A percentile compares a stretch with the other conserved stretches of the same genome.
These are phyloP conservation scores for Myripristis murdjan DNA, from an alignment of 2,797 vertebrate genomes.

Conservation along the genomic window DNA sequence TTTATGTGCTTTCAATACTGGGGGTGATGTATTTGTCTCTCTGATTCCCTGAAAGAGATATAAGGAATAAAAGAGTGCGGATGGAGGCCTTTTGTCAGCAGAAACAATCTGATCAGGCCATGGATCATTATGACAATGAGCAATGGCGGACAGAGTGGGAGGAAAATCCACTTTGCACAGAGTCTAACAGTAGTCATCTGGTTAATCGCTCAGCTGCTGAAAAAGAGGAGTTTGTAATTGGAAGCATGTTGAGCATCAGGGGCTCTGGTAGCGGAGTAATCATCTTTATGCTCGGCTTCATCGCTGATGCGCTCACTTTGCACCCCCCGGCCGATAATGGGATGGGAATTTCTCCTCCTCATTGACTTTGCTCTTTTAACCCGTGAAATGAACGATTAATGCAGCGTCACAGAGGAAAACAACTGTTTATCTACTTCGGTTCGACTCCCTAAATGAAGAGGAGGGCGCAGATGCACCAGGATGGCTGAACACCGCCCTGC, in stretches of 20 bases:
- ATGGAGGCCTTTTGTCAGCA: constrained; percentile 84
- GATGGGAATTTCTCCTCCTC: constrained; percentile 68
- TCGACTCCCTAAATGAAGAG: constrained; percentile 52
- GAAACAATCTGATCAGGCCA: constrained; percentile 78
- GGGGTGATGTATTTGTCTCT: constrained; percentile 80
- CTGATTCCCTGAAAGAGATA: constrained; percentile 87
- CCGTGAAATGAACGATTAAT: constrained; percentile 73
- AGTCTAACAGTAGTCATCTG: constrained; percentile 35
- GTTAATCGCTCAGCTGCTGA: constrained; percentile 71
- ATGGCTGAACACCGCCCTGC: background rate
- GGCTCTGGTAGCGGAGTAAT: constrained; percentile 55
- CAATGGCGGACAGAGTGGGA: constrained; percentile 67
- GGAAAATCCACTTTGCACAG: constrained; percentile 59
- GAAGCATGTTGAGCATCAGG: constrained; percentile 61
- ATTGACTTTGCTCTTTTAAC: constrained; percentile 75
- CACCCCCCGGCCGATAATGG: constrained; percentile 72
- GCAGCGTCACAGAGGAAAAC: constrained; percentile 48
- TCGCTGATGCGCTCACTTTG: constrained; percentile 75
- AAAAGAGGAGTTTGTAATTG: constrained; percentile 67
- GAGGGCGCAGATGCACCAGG: background rate
- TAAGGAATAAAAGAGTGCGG: constrained; percentile 79
- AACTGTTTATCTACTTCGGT: constrained; percentile 64
- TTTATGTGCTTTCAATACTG: constrained; percentile 84
- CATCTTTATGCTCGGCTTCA: constrained; percentile 78
- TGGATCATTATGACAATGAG: constrained; percentile 87